phyloP scores from a whole-genome alignment of 2,888 invertebrate species.

The Drosophila setosimentum region DNA sequence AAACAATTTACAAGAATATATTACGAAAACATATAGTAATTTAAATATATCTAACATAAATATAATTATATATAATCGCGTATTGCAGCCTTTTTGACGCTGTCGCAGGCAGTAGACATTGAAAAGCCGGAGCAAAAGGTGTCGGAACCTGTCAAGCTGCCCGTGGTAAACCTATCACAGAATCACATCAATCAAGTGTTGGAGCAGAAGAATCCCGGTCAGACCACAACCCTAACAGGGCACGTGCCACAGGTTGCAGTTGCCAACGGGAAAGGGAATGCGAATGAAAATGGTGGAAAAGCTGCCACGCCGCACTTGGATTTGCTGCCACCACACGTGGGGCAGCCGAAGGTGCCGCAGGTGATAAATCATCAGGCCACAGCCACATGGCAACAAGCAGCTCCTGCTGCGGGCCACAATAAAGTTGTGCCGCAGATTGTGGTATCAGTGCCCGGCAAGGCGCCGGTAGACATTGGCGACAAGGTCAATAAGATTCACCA shows the following conservation, averaged over 20 bases:
- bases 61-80: not conserved
- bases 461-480: conserved; percentile 56
- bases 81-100: conserved; percentile 40
- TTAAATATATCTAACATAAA: not conserved
- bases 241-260: conserved; percentile 53
- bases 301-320: conserved; percentile 48
- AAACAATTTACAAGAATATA: not conserved
- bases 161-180: conserved; percentile 60
- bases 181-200: conserved; percentile 72
- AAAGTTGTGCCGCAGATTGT: conserved; percentile 64
- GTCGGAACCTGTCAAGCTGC: conserved; percentile 51
- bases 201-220: conserved; percentile 42
- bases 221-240: conserved; percentile 51
- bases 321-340: conserved; percentile 62
- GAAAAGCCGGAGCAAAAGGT: conserved; percentile 54
- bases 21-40: not conserved
- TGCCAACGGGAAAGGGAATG: conserved; percentile 22
- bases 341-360: conserved; percentile 52
- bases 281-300: conserved; percentile 3
- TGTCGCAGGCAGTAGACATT: conserved; percentile 41
- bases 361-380: conserved; percentile 68
- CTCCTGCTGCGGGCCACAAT: conserved; percentile 42
- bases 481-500: conserved; percentile 65
- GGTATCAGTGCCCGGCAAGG: conserved; percentile 47
- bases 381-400: conserved; percentile 38